A percentile compares a stretch with the other conserved stretches of the same genome.
Conservation (phyloP, 23 tunicate genomes). For the Styela plicata region DNA sequence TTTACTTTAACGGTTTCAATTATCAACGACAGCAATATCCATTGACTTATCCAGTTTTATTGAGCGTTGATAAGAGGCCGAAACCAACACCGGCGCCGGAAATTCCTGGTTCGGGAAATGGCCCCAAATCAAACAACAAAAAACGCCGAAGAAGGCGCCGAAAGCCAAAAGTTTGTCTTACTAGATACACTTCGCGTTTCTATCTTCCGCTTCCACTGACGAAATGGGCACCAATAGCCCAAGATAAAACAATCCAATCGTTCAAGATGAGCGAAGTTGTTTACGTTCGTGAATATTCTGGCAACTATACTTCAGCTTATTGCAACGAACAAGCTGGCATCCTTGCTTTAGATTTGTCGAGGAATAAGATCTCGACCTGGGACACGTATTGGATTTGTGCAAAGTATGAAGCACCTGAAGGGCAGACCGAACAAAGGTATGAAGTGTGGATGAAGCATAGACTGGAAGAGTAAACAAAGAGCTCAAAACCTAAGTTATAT, state of each 20-base stretch:
- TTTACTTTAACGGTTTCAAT: slow-evolving; percentile 15
- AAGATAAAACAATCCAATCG: neutral
- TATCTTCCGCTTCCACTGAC: slow-evolving; percentile 12
- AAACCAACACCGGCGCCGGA: neutral
- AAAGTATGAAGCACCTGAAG: slow-evolving; percentile 1
- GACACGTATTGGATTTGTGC: slow-evolving; percentile 5
- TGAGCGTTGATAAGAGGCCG: neutral
- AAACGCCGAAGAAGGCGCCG: neutral
- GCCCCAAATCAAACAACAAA: neutral
- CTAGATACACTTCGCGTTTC: neutral
- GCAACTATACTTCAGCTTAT: neutral
- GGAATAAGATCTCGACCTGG: neutral
- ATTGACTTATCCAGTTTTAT: slow-evolving; percentile 3
- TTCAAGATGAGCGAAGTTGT: neutral
- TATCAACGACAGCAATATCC: neutral
- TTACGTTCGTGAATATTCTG: slow-evolving; percentile 19
- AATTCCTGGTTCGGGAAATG: neutral
- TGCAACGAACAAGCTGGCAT: slow-evolving; percentile 21
- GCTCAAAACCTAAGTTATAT: too few relatives aligned
- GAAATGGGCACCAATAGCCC: neutral
- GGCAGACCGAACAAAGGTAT: neutral
- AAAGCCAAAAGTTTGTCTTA: neutral
- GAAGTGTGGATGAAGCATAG: neutral
- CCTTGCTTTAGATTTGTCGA: neutral
- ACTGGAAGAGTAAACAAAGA: neutral